phyloP scores from a whole-genome alignment of 2,113 vertebrate genomes.

The Ageneiosus marmoratus region DNA sequence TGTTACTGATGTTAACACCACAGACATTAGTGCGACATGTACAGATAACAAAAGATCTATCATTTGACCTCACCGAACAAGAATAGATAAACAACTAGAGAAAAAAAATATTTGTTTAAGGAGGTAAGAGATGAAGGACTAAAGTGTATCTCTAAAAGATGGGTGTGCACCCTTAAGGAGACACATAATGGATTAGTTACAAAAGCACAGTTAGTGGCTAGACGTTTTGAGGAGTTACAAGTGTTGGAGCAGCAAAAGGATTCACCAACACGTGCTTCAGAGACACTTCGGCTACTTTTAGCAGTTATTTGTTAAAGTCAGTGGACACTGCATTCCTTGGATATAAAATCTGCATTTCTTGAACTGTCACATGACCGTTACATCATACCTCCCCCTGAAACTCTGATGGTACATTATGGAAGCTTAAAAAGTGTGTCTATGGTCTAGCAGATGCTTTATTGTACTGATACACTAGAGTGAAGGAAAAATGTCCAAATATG shows the following conservation, averaged over 20 bases:
- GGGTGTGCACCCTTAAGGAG: too few species aligned
- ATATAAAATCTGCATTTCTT: slow-evolving; percentile 51
- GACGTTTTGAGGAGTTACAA: not conserved
- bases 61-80: slow-evolving; percentile 19
- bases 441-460: slow-evolving; percentile 42
- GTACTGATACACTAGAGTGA: slow-evolving; percentile 49
- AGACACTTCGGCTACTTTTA: slow-evolving; percentile 33
- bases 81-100: slow-evolving; percentile 26
- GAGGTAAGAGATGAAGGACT: too few species aligned
- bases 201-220: too few species aligned
- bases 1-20: not conserved
- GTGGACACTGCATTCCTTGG: slow-evolving; percentile 42
- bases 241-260: slow-evolving; percentile 20
- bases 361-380: slow-evolving; percentile 36
- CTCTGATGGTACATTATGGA: slow-evolving; percentile 34
- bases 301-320: slow-evolving; percentile 48
- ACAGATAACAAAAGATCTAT: slow-evolving; percentile 16
- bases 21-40: not conserved
- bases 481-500: slow-evolving; percentile 17
- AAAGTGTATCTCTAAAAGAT: too few species aligned
- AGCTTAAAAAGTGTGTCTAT: slow-evolving; percentile 47
- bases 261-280: slow-evolving; percentile 44
- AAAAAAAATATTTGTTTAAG: too few species aligned
- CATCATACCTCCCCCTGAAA: slow-evolving; percentile 37
- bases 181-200: too few species aligned